Evolutionary conservation across 2,888 invertebrate genomes (phyloP).

Genomic region (Monochamus alternatus): DNA sequence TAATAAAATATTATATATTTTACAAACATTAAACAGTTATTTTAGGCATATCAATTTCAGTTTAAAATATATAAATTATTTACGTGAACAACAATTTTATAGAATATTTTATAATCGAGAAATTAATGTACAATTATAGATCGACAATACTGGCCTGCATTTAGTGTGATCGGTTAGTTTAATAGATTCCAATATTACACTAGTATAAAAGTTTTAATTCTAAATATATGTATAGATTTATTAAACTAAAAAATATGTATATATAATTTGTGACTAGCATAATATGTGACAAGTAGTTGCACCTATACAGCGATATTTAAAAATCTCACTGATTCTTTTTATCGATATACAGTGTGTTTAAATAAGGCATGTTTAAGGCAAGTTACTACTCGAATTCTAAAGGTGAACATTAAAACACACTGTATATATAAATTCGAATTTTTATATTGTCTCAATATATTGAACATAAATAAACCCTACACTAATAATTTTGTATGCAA

Average conservation of each 20-base stretch:
- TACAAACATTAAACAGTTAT: slow-evolving; percentile 38
- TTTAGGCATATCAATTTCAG: slow-evolving; percentile 42
- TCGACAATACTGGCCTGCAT: slow-evolving; percentile 52
- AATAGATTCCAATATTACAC: slow-evolving; percentile 28
- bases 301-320: slow-evolving; percentile 16
- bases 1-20: slow-evolving; percentile 37
- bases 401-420: neutral
- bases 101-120: slow-evolving; percentile 18
- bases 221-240: slow-evolving; percentile 23
- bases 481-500: neutral
- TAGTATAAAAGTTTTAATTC: slow-evolving; percentile 22
- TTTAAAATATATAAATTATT: slow-evolving; percentile 39
- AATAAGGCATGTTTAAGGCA: neutral
- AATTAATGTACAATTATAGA: slow-evolving; percentile 20
- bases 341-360: slow-evolving; percentile 11
- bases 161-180: slow-evolving; percentile 39
- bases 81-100: slow-evolving; percentile 27
- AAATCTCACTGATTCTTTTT: slow-evolving; percentile 6
- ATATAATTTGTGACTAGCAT: slow-evolving; percentile 49
- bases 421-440: neutral
- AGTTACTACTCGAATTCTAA: neutral
- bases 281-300: slow-evolving; percentile 47
- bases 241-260: slow-evolving; percentile 28
- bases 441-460: neutral
- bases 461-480: neutral